Evolutionary conservation across 2,113 vertebrate species (phyloP).

Genomic region (Podocnemis expansa): DNA sequence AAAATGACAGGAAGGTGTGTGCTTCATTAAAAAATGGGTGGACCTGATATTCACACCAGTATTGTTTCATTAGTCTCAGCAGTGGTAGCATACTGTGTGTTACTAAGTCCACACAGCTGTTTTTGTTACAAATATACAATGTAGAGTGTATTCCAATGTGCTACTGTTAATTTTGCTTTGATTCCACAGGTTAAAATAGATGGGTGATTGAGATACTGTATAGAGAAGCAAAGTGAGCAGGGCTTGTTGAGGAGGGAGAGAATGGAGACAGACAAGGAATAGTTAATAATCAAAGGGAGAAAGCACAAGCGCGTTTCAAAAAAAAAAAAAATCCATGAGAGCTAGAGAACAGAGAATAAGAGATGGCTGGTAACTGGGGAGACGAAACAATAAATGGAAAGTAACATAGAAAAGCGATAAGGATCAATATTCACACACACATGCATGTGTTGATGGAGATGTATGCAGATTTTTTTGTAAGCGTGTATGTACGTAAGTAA

Average conservation of each 20-base stretch:
- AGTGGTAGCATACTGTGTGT: neutral
- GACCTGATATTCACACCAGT: accelerated
- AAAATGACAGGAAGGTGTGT: neutral
- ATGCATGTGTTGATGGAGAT: neutral
- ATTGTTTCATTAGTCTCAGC: neutral
- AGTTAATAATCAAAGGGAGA: constrained; percentile 13
- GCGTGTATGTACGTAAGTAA: neutral
- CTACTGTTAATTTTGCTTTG: neutral
- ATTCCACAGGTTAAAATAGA: neutral
- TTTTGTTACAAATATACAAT: neutral
- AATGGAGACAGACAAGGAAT: neutral
- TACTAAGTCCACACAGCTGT: neutral
- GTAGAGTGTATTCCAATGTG: neutral
- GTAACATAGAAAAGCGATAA: neutral
- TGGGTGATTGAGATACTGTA: neutral
- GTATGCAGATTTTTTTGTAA: neutral
- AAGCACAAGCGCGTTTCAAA: neutral
- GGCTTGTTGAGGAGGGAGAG: neutral
- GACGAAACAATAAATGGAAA: neutral
- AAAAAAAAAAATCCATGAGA: constrained; percentile 4
- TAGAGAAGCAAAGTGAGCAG: neutral
- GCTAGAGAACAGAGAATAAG: neutral
- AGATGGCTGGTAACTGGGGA: neutral
- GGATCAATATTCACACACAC: neutral
- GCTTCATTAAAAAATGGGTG: neutral